A percentile compares a stretch with the other conserved stretches of the same genome.
phyloP scores from a whole-genome alignment of 2,888 invertebrate species.

The Lamproptera curius region DNA sequence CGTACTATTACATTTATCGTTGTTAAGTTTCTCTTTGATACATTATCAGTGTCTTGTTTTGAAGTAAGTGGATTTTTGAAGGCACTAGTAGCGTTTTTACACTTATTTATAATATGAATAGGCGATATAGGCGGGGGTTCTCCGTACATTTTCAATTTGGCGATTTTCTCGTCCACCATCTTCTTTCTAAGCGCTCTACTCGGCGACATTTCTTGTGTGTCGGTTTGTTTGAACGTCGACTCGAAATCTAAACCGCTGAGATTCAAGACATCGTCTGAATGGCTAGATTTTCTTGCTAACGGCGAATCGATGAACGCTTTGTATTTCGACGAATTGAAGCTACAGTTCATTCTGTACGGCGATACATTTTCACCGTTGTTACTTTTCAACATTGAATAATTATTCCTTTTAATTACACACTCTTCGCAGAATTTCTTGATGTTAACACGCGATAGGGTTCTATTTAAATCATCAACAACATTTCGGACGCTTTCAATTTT shows the following conservation, averaged over 20 bases:
- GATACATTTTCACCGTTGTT: constrained; percentile 49
- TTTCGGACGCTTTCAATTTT: constrained; percentile 68
- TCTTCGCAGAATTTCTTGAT: constrained; percentile 46
- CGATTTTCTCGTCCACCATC: constrained; percentile 59
- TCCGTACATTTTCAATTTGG: constrained; percentile 72
- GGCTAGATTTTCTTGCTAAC: constrained; percentile 28
- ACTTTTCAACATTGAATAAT: constrained; percentile 34
- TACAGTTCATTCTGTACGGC: constrained; percentile 50
- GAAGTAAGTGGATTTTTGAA: constrained; percentile 58
- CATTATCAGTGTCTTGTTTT: constrained; percentile 30
- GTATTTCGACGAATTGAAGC: constrained; percentile 45
- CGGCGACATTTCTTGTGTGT: constrained; percentile 47
- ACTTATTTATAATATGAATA: constrained; percentile 58
- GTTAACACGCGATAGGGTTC: constrained; percentile 37
- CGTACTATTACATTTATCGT: too few relatives aligned
- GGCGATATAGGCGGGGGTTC: constrained; percentile 76
- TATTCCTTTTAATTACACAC: constrained; percentile 50
- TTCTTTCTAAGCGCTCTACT: constrained; percentile 46
- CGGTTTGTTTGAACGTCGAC: constrained; percentile 55
- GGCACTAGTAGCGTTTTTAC: constrained; percentile 49
- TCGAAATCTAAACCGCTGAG: constrained; percentile 67
- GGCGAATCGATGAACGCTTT: constrained; percentile 57
- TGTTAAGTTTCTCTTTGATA: too few relatives aligned
- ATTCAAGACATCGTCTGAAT: constrained; percentile 44
- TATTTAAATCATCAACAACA: constrained; percentile 62